A percentile compares a stretch with the other conserved stretches of the same genome.
Conservation (phyloP, 1,140 invertebrate species). For the Cotesia chilonis region DNA sequence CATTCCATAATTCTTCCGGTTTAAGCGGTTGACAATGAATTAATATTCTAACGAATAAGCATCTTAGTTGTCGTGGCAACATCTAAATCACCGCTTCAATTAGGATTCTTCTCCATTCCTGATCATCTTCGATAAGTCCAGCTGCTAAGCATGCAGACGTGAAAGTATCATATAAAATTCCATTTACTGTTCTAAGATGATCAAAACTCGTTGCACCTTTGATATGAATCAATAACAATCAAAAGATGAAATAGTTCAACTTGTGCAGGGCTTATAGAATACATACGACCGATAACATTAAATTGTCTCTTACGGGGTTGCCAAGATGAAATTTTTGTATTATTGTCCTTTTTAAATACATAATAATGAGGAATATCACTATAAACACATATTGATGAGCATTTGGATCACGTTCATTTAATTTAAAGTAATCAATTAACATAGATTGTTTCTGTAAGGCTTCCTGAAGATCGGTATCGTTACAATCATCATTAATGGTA, state of each 20-base stretch:
- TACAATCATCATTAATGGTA: slow-evolving; percentile 2
- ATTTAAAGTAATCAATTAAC: not conserved
- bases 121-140: slow-evolving; percentile 39
- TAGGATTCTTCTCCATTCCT: slow-evolving; percentile 29
- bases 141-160: slow-evolving; percentile 28
- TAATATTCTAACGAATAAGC: slow-evolving; percentile 17
- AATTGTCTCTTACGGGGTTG: slow-evolving; percentile 16
- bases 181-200: slow-evolving; percentile 33
- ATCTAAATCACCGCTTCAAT: slow-evolving; percentile 8
- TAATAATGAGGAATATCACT: slow-evolving; percentile 3
- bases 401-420: not conserved
- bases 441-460: not conserved
- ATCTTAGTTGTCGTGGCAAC: slow-evolving; percentile 12
- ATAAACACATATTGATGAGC: not conserved
- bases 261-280: slow-evolving; percentile 32
- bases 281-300: slow-evolving; percentile 33
- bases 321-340: slow-evolving; percentile 6
- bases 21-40: not conserved
- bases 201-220: slow-evolving; percentile 34
- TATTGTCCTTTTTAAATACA: no score
- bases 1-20: slow-evolving; percentile 2
- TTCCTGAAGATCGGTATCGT: not conserved
- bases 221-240: slow-evolving; percentile 25
- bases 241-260: slow-evolving; percentile 36
- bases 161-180: slow-evolving; percentile 13